Base-by-base conservation (phyloP, 2,797 vertebrate genomes). In the Poeciliopsis infans region DNA sequence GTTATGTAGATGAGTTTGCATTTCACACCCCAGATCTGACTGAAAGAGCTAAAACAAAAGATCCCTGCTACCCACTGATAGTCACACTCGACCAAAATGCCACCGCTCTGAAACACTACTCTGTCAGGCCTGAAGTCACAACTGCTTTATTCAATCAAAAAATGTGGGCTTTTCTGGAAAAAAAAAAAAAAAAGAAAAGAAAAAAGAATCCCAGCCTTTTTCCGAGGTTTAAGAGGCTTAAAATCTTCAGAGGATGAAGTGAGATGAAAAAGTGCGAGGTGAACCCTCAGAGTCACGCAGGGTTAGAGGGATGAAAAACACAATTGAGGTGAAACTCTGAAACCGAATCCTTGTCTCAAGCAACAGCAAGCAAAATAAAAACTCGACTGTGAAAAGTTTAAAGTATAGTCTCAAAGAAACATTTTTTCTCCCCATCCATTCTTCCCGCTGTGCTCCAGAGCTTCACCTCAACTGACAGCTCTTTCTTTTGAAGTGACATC, bases 221-320 rank as follows among this genome's bases (percentile, higher is more conserved):
- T 8, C 18, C 53, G 74, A 57, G 77, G 41, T 85, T 81, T 72
- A 77, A 7, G 75, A 64, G 87, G 85, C 80, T 84, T 75, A 20
- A 82, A 55, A 18, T 51, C 8, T 57, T 6, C 5, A 0, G 39
- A 6, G 2, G 70, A 79, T 8, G 1, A 2, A 78, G 76, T 1
- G 70, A 77, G 5, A 81, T 77, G 36, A 68, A 68, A 41, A 45
- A 81, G 36, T 39, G 76, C 4, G 10, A 78, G 71, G 43, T 59
- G 2, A 15, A 72, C 12, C 23, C 25, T 69, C 25, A 45, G 36
- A 68, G 66, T 69, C 66, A 69, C n/a, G 3, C 68, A 45, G 15
- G 68, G 68, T 28, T 45, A 45, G 23, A 7, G 55, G 49, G 72
- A 79, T 43, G 46, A 73, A 66, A 57, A 76, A 66, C 1, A 7